Conservation (phyloP, 2,797 vertebrate species). For the Macrochelys suwanniensis region DNA sequence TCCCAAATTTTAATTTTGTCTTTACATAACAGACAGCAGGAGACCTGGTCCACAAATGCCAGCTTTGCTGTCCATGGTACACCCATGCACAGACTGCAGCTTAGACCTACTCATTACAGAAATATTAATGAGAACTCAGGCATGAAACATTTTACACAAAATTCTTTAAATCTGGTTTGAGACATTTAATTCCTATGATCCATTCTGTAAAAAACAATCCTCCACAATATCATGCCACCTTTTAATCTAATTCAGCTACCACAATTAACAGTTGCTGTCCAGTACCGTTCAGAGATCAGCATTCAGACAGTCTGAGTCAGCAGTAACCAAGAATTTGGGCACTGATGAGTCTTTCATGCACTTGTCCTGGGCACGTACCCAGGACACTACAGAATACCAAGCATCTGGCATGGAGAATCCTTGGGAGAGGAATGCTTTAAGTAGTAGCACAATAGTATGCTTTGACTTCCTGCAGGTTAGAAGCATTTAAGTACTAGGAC, state of each 20-base stretch:
- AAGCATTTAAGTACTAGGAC: not conserved
- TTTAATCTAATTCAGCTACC: not conserved
- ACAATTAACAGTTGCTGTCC: not conserved
- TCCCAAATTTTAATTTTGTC: not conserved
- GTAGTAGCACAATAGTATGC: not conserved
- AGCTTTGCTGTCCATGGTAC: not conserved
- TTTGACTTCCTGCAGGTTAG: not conserved
- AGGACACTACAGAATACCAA: not conserved
- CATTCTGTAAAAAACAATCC: not conserved
- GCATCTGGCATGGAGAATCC: not conserved
- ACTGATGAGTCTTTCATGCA: not conserved
- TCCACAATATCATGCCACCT: not conserved
- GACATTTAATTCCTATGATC: fast-evolving
- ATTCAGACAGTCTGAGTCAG: not conserved
- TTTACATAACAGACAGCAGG: fast-evolving
- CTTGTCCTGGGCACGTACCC: not conserved
- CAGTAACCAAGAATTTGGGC: not conserved
- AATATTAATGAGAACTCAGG: not conserved
- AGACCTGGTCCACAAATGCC: not conserved
- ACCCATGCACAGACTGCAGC: not conserved
- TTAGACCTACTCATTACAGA: not conserved
- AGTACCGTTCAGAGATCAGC: not conserved
- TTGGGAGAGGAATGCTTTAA: not conserved
- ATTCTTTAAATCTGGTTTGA: not conserved
- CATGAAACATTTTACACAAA: not conserved